A percentile compares a stretch with the other conserved stretches of the same genome.
Evolutionary conservation across 2,113 vertebrate genomes (phyloP).

Genomic region (Zosterops pallidus): DNA sequence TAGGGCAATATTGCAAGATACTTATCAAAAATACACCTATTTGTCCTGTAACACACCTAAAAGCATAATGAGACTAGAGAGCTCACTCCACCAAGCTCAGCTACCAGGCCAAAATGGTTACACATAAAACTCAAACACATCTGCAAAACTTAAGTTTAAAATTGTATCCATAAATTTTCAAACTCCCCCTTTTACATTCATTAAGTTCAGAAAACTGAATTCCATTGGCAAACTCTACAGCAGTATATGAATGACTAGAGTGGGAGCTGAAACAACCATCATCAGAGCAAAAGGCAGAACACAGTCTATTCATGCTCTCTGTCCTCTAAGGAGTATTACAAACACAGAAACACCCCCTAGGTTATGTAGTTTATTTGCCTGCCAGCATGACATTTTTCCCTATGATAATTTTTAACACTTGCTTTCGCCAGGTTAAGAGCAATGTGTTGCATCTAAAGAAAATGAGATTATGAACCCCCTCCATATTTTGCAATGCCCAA

Average conservation of each 20-base stretch:
- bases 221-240: background rate
- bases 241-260: background rate
- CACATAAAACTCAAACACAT: background rate
- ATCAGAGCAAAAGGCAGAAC: background rate
- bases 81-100: background rate
- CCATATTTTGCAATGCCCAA: background rate
- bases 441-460: background rate
- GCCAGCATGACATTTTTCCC: background rate
- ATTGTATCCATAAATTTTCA: background rate
- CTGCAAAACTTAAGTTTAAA: background rate
- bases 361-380: background rate
- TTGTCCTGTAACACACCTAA: background rate
- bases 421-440: background rate
- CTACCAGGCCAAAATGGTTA: background rate
- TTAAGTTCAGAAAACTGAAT: background rate
- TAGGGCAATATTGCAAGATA: background rate
- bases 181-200: background rate
- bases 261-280: background rate
- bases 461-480: background rate
- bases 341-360: conserved; percentile 5
- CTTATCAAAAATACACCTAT: background rate
- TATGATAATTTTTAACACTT: background rate
- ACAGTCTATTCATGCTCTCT: background rate
- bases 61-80: background rate
- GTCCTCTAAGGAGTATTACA: background rate